These are phyloP conservation scores for Cetonia aurata DNA, from an alignment of 2,888 invertebrate genomes.

Conservation along the genomic window DNA sequence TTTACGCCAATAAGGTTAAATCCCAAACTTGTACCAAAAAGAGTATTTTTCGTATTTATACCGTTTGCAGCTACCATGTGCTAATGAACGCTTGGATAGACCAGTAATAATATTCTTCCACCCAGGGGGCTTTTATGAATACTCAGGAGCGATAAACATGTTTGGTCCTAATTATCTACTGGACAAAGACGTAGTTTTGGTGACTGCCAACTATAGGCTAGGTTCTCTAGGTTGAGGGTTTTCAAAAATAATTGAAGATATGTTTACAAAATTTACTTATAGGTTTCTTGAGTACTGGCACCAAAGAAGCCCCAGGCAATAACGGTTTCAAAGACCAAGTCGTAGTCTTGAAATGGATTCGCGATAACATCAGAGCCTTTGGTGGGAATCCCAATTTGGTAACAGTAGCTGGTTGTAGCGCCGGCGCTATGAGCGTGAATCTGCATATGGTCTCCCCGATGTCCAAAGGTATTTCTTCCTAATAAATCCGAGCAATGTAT, in stretches of 20 bases:
- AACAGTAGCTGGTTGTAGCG: constrained; percentile 74
- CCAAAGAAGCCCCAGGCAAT: constrained; percentile 76
- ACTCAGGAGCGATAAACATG: constrained; percentile 71
- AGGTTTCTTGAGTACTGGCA: constrained; percentile 72
- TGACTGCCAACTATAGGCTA: constrained; percentile 76
- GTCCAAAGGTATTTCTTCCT: constrained; percentile 67
- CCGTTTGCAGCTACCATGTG: constrained; percentile 57
- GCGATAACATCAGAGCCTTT: constrained; percentile 75
- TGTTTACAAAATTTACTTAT: neutral
- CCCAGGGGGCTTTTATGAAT: constrained; percentile 75
- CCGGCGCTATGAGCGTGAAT: constrained; percentile 65
- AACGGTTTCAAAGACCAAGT: constrained; percentile 81
- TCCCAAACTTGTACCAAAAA: no score
- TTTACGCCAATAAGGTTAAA: constrained; percentile 66
- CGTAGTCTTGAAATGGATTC: constrained; percentile 74
- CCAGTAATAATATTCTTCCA: constrained; percentile 79
- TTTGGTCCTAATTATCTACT: constrained; percentile 74
- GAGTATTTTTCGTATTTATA: no score
- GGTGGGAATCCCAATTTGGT: constrained; percentile 77
- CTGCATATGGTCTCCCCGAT: constrained; percentile 75
- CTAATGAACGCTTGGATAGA: constrained; percentile 58
- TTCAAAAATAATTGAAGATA: neutral
- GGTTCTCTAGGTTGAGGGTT: constrained; percentile 68
- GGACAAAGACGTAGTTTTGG: constrained; percentile 75
- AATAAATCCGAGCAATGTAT: neutral